Percentiles rank a stretch among this genome's conserved stretches.
These are phyloP conservation scores for Hoplias malabaricus DNA, from an alignment of 2,113 vertebrate genomes.

Conservation along the genomic window DNA sequence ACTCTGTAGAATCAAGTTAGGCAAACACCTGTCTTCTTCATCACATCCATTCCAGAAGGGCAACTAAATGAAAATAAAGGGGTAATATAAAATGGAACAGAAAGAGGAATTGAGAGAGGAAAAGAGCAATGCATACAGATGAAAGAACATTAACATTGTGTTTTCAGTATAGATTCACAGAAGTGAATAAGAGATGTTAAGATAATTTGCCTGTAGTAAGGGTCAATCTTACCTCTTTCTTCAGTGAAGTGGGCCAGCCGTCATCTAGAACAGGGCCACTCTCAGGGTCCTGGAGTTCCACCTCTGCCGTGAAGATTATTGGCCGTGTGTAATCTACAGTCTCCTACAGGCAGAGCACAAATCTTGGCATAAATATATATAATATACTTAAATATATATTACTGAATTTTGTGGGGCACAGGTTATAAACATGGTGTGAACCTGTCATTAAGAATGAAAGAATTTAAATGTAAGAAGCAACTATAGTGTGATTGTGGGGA, in stretches of 20 bases:
- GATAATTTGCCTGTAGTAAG: not conserved
- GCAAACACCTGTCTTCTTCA: conserved; percentile 86
- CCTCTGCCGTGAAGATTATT: conserved; percentile 78
- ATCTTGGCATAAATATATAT: no score
- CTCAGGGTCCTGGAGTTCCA: conserved; percentile 69
- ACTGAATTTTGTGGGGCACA: no score
- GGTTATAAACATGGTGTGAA: no score
- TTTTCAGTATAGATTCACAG: not conserved
- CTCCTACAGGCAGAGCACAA: conserved; percentile 73
- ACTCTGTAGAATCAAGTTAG: conserved; percentile 83
- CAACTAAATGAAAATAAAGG: conserved; percentile 68
- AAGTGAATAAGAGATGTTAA: not conserved
- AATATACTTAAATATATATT: no score
- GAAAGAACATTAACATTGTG: not conserved
- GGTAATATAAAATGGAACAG: not conserved
- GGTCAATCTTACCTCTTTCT: conserved; percentile 71
- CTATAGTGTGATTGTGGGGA: no score
- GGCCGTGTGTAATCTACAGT: conserved; percentile 88
- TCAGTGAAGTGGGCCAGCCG: conserved; percentile 79
- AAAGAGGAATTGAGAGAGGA: not conserved
- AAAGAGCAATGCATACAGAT: not conserved
- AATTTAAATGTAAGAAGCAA: no score
- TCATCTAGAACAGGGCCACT: conserved; percentile 84
- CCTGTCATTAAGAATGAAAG: no score
- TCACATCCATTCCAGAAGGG: conserved; percentile 96